Evolutionary conservation across 2,797 vertebrate species (phyloP).

Genomic region (Cetoscarus ocellatus): DNA sequence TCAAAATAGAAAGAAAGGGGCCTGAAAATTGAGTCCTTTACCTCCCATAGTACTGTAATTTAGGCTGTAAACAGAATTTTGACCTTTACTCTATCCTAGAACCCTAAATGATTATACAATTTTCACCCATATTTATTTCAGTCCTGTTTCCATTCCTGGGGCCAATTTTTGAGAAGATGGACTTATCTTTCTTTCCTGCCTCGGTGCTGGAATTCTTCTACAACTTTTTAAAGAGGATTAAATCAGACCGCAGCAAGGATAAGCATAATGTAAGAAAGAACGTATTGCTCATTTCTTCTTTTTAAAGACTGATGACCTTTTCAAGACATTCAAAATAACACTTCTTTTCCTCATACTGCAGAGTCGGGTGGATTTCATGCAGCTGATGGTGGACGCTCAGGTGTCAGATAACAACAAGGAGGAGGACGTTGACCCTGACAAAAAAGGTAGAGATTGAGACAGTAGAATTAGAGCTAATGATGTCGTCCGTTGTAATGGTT

Average conservation of each 20-base stretch:
- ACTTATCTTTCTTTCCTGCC: conserved; percentile 51
- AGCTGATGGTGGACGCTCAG: conserved; percentile 87
- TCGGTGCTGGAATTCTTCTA: conserved; percentile 56
- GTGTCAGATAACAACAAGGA: conserved; percentile 14
- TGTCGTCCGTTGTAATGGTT: not conserved
- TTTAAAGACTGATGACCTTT: not conserved
- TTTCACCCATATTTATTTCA: conserved; percentile 31
- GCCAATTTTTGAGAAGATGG: conserved; percentile 51
- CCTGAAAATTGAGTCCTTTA: no score
- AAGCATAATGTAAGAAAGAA: conserved; percentile 42
- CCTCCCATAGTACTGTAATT: no score
- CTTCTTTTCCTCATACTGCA: conserved; percentile 25
- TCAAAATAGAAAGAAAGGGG: no score
- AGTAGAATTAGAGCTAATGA: not conserved
- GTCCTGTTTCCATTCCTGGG: conserved; percentile 66
- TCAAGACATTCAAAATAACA: not conserved
- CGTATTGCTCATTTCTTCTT: not conserved
- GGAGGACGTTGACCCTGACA: not conserved
- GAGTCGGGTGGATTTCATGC: conserved; percentile 85
- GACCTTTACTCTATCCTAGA: no score
- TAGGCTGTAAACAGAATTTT: no score
- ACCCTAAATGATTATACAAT: no score
- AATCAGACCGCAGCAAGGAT: conserved; percentile 57
- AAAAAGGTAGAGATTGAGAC: conserved; percentile 48
- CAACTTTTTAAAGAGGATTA: conserved; percentile 54